Conservation (phyloP, 2,888 invertebrate genomes). For the Ornithoptera alexandrae region DNA sequence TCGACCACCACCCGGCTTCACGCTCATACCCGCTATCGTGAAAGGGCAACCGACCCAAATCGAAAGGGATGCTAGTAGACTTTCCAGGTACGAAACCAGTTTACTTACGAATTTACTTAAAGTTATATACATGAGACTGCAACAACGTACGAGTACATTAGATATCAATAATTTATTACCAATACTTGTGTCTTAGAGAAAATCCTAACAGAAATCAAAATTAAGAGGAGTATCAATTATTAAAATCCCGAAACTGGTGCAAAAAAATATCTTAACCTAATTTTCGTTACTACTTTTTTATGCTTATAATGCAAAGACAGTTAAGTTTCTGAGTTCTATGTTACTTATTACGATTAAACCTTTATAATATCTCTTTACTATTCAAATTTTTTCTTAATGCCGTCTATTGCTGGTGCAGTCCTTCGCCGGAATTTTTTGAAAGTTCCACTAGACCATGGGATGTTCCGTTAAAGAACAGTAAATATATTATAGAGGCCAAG, state of each 20-base stretch:
- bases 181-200: no score
- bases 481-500: constrained; percentile 17
- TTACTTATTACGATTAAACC: no score
- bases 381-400: constrained; percentile 39
- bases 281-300: no score
- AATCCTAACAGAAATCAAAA: no score
- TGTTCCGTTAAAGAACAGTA: constrained; percentile 38
- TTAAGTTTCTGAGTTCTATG: no score
- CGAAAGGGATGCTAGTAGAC: constrained; percentile 64
- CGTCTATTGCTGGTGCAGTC: constrained; percentile 51
- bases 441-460: constrained; percentile 81
- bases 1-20: constrained; percentile 81
- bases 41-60: constrained; percentile 62
- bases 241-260: no score
- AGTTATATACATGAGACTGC: not conserved
- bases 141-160: not conserved
- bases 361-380: not conserved
- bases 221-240: no score
- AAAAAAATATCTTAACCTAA: no score
- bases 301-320: no score
- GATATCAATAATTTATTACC: no score
- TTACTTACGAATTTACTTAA: not conserved
- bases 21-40: constrained; percentile 77
- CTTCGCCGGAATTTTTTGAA: constrained; percentile 78
- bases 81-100: constrained; percentile 57